A percentile compares a stretch with the other conserved stretches of the same genome.
These are phyloP conservation scores for Bujurquina vittata DNA, from an alignment of 2,113 vertebrate species.

Conservation along the genomic window DNA sequence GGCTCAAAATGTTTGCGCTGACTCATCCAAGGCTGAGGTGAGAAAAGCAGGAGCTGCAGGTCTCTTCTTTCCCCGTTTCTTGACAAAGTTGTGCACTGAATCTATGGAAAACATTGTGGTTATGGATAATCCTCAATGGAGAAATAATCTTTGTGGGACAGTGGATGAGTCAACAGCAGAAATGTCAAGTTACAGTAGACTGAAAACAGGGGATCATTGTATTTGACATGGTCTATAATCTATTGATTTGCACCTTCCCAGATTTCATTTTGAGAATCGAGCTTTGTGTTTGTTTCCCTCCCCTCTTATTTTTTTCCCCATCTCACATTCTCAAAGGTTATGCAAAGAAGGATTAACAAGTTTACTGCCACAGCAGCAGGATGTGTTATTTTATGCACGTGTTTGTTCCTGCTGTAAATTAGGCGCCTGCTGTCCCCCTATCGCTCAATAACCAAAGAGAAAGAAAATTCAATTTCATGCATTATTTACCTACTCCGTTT, in stretches of 20 bases:
- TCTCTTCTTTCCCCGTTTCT: not conserved
- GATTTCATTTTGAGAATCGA: slow-evolving; percentile 23
- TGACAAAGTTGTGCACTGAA: not conserved
- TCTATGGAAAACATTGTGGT: not conserved
- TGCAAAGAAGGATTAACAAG: slow-evolving; percentile 34
- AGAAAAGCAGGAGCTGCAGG: slow-evolving; percentile 28
- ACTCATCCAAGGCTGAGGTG: slow-evolving; percentile 69
- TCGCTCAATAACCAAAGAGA: slow-evolving; percentile 18
- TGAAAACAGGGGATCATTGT: slow-evolving; percentile 15
- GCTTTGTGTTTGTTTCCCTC: slow-evolving; percentile 27
- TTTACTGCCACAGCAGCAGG: slow-evolving; percentile 38
- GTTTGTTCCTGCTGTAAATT: slow-evolving; percentile 43
- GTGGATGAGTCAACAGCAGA: not conserved
- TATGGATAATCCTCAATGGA: not conserved
- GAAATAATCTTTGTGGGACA: not conserved
- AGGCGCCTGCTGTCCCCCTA: slow-evolving; percentile 10
- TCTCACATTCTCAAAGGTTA: slow-evolving; percentile 31
- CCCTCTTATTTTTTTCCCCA: not conserved
- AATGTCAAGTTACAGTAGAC: not conserved
- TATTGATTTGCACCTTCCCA: slow-evolving; percentile 12
- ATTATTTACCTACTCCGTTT: slow-evolving; percentile 61
- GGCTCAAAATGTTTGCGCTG: slow-evolving; percentile 45
- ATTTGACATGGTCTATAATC: slow-evolving; percentile 6
- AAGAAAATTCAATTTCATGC: slow-evolving; percentile 58
- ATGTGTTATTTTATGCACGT: slow-evolving; percentile 14